Conservation (phyloP, 2,888 invertebrate genomes). For the Thyatira batis region DNA sequence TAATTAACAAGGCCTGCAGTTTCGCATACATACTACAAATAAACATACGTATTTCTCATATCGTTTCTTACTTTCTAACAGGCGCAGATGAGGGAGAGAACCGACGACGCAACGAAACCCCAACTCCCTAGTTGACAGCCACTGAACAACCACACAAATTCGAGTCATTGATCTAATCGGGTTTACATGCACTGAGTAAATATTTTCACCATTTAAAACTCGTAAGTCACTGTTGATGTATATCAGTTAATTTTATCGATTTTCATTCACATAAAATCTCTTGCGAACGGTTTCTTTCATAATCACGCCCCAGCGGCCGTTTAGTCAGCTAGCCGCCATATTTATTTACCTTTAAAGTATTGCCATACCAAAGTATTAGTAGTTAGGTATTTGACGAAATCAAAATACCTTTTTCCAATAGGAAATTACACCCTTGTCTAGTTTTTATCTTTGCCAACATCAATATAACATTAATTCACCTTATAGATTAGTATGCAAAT, state of each 20-base stretch:
- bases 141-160: slow-evolving; percentile 39
- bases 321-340: slow-evolving; percentile 58
- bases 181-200: slow-evolving; percentile 41
- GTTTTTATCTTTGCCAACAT: too few species aligned
- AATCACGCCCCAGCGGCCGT: slow-evolving; percentile 45
- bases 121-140: slow-evolving; percentile 63
- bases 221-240: slow-evolving; percentile 12
- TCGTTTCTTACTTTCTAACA: slow-evolving; percentile 59
- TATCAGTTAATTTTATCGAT: slow-evolving; percentile 6
- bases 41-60: slow-evolving; percentile 45
- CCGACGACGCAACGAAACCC: slow-evolving; percentile 57
- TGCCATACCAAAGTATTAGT: slow-evolving; percentile 20
- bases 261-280: slow-evolving; percentile 16
- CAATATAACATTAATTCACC: too few species aligned
- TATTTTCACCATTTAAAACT: slow-evolving; percentile 19
- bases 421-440: too few species aligned
- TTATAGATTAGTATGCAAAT: too few species aligned
- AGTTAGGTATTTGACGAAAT: too few species aligned
- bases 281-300: slow-evolving; percentile 21
- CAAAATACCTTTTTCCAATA: too few species aligned
- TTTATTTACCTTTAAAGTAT: slow-evolving; percentile 69
- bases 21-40: slow-evolving; percentile 32
- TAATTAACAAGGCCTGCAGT: slow-evolving; percentile 32
- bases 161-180: slow-evolving; percentile 71
- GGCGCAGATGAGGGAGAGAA: slow-evolving; percentile 54